Conservation (phyloP, 2,888 invertebrate genomes). For the Erebia aethiops region DNA sequence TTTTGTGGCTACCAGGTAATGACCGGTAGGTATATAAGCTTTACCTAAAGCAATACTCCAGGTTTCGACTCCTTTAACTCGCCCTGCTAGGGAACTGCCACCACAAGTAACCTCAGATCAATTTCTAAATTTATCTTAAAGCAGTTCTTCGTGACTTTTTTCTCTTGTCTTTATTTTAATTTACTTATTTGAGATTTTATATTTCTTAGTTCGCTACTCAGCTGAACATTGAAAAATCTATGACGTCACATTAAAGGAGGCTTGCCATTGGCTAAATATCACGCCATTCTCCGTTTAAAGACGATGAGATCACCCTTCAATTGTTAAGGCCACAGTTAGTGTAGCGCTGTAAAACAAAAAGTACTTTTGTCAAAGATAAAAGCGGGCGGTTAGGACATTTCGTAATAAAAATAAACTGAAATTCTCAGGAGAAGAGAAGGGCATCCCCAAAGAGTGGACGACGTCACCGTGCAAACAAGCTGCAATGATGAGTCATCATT, state of each 20-base stretch:
- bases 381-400: conserved; percentile 65
- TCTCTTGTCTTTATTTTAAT: no score
- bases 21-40: no score
- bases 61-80: no score
- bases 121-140: no score
- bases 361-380: conserved; percentile 50
- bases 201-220: no score
- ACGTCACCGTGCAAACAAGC: conserved; percentile 69
- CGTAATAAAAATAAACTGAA: conserved; percentile 48
- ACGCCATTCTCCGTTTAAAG: conserved; percentile 67
- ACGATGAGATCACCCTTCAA: conserved; percentile 73
- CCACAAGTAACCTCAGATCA: no score
- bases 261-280: conserved; percentile 69
- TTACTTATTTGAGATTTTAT: no score
- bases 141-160: no score
- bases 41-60: no score
- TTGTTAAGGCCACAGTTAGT: conserved; percentile 55
- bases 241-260: conserved; percentile 57
- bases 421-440: conserved; percentile 77
- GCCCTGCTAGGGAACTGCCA: no score
- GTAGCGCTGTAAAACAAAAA: conserved; percentile 50
- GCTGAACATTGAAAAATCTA: neutral
- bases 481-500: conserved; percentile 76
- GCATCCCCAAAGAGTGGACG: conserved; percentile 75
- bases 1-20: no score